phyloP scores from a whole-genome alignment of 2,113 vertebrate species.

The Salvator merianae region DNA sequence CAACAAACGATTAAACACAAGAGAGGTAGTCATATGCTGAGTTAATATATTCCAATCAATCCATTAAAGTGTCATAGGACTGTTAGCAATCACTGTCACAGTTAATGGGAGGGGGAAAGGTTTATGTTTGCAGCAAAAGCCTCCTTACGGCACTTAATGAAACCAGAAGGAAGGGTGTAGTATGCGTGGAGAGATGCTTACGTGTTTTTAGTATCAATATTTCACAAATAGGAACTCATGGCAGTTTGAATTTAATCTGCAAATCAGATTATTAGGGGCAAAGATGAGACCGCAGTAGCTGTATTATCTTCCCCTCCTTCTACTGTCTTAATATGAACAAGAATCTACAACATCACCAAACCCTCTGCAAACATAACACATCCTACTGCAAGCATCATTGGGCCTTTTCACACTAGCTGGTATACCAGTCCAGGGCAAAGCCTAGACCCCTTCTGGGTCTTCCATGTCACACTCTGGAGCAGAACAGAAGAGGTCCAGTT shows the following conservation, averaged over 20 bases:
- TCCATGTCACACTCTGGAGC: too few relatives aligned
- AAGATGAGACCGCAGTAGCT: not conserved
- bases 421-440: too few relatives aligned
- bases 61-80: not conserved
- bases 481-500: too few relatives aligned
- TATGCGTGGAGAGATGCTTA: not conserved
- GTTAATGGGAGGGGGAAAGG: constrained; percentile 3
- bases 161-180: not conserved
- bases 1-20: not conserved
- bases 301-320: not conserved
- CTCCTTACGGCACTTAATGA: not conserved
- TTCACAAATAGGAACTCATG: not conserved
- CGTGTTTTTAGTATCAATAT: not conserved
- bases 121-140: not conserved
- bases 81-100: constrained; percentile 7
- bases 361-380: not conserved
- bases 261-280: not conserved
- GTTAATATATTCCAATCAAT: constrained; percentile 16
- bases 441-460: too few relatives aligned
- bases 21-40: not conserved
- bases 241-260: not conserved
- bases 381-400: not conserved
- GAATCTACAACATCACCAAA: not conserved
- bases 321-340: not conserved
- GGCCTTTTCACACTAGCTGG: too few relatives aligned